phyloP scores from a whole-genome alignment of 2,888 invertebrate species.

The Nomada ferruginata region DNA sequence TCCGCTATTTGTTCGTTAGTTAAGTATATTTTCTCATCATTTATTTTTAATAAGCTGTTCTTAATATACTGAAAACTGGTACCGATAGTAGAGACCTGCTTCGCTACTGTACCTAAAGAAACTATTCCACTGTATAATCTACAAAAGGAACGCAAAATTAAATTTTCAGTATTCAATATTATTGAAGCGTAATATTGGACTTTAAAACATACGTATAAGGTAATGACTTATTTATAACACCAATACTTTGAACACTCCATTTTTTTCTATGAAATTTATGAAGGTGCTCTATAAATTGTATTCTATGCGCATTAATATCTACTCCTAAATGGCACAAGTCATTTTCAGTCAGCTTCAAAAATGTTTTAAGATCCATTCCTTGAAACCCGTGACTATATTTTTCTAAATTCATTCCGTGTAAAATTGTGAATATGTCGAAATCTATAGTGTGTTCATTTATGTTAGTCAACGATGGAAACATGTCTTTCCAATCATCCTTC shows the following conservation, averaged over 20 bases:
- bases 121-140: constrained; percentile 86
- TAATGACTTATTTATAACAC: constrained; percentile 64
- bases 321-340: constrained; percentile 87
- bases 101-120: constrained; percentile 85
- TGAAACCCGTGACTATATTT: constrained; percentile 84
- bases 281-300: constrained; percentile 85
- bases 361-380: constrained; percentile 86
- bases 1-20: constrained; percentile 55
- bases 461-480: constrained; percentile 84
- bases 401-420: constrained; percentile 87
- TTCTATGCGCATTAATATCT: constrained; percentile 86
- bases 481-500: constrained; percentile 85
- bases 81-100: constrained; percentile 87
- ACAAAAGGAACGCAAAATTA: constrained; percentile 73
- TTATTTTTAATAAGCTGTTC: constrained; percentile 63
- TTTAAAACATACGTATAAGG: constrained; percentile 70
- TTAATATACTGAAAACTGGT: constrained; percentile 86
- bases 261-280: constrained; percentile 86
- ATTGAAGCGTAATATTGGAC: constrained; percentile 9
- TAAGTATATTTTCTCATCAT: constrained; percentile 48
- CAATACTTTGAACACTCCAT: constrained; percentile 85
- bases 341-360: constrained; percentile 86
- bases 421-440: constrained; percentile 85
- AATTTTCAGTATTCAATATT: constrained; percentile 3
- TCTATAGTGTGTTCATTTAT: constrained; percentile 64